Evolutionary conservation across 2,888 invertebrate genomes (phyloP), one percentile per base, ranked within the genome.

Genomic region (Lamproptera curius): DNA sequence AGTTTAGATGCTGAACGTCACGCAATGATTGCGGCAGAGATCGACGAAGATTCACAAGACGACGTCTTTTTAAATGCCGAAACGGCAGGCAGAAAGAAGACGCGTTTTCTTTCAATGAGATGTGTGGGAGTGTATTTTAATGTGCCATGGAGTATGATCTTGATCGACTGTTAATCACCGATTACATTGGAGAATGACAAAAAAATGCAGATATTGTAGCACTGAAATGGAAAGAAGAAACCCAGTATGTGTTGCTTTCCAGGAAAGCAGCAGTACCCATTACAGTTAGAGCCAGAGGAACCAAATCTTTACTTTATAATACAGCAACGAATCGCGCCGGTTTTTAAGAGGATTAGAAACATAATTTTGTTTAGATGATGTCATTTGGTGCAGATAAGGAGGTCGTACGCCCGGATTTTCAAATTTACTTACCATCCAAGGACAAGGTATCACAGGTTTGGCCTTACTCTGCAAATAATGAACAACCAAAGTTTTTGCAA

Each of bases 361-460:
- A n/a, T n/a, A n/a, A n/a, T n/a, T n/a, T n/a, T n/a, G n/a, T n/a
- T n/a, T n/a, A n/a, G n/a, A n/a, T n/a, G n/a, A n/a, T n/a, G n/a
- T n/a, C n/a, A n/a, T n/a, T n/a, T n/a, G n/a, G n/a, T n/a, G n/a
- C n/a, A n/a, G n/a, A n/a, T n/a, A n/a, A n/a, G n/a, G n/a, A n/a
- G n/a, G n/a, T n/a, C n/a, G n/a, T n/a, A n/a, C n/a, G n/a, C n/a
- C n/a, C n/a, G n/a, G n/a, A n/a, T n/a, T n/a, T n/a, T n/a, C n/a
- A n/a, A n/a, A n/a, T n/a, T n/a, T n/a, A n/a, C n/a, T 65, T 50
- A 60, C 51, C 1, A 34, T 69, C 0, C 59, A 67, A 58, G 64
- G 66, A 1, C 66, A 69, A 45, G 67, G 1, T 65, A 70, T 48
- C 58, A 67, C 40, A 51, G 20, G 37, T 59, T 57, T n/a, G n/a